These are phyloP conservation scores for Phrynocephalus guinanensis DNA, from an alignment of 2,797 vertebrate genomes.

Conservation along the genomic window DNA sequence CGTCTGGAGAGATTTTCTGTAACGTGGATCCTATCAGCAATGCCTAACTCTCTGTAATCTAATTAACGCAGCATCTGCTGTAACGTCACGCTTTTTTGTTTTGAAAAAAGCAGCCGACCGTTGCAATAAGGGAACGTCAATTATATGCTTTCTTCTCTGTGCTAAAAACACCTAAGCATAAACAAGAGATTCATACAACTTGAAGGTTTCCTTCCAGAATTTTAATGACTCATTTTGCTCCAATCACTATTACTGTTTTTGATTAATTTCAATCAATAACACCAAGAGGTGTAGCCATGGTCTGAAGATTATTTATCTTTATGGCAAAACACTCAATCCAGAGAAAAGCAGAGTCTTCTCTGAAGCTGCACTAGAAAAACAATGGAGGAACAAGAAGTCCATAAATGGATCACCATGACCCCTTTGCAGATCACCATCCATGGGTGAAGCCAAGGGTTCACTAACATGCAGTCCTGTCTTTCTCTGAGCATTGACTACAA, in stretches of 20 bases:
- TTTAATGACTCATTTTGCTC: constrained; percentile 5
- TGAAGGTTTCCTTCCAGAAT: neutral
- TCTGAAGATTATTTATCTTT: neutral
- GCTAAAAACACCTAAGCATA: constrained; percentile 22
- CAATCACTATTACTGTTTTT: neutral
- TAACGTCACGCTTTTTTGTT: constrained; percentile 31
- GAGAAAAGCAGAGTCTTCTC: neutral
- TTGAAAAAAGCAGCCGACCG: constrained; percentile 33
- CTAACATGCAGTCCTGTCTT: neutral
- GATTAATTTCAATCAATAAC: neutral
- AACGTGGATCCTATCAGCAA: constrained; percentile 36
- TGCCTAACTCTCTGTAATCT: constrained; percentile 32
- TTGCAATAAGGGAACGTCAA: constrained; percentile 18
- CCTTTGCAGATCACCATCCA: neutral
- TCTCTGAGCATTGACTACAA: too few relatives aligned
- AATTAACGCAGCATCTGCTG: constrained; percentile 43
- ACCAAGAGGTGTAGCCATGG: neutral
- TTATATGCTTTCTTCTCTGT: neutral
- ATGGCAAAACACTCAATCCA: neutral
- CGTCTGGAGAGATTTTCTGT: constrained; percentile 24
- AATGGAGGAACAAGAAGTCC: neutral
- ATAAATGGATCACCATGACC: neutral
- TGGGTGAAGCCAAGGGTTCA: neutral
- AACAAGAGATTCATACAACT: neutral
- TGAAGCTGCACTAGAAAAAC: neutral